Conservation (phyloP, 2,113 vertebrate species). For the Leiothrix lutea region DNA sequence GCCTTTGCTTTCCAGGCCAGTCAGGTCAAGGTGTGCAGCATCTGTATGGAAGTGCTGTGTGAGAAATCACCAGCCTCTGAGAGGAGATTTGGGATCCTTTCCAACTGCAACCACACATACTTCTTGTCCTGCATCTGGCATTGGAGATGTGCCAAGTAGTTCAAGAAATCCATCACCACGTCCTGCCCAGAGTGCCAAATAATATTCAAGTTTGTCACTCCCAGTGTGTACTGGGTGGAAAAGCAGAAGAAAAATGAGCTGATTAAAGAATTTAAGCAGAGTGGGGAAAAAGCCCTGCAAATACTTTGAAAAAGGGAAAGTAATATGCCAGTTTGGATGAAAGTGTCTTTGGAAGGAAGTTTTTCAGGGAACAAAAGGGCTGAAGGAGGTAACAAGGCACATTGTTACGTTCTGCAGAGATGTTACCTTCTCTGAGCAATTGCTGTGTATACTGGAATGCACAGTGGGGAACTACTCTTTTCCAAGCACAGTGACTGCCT, state of each 20-base stretch:
- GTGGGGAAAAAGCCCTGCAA: not conserved
- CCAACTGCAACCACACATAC: slow-evolving; percentile 89
- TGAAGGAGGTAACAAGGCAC: not conserved
- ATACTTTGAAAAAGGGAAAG: not conserved
- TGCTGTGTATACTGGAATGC: not conserved
- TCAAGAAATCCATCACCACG: slow-evolving; percentile 93
- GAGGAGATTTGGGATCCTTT: slow-evolving; percentile 88
- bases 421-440: not conserved
- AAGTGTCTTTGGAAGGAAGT: not conserved
- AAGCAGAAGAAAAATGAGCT: not conserved
- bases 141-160: slow-evolving; percentile 89
- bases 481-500: not conserved
- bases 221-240: not conserved
- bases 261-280: not conserved
- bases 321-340: not conserved
- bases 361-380: not conserved
- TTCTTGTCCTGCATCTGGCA: slow-evolving; percentile 91
- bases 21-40: slow-evolving; percentile 89
- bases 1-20: slow-evolving; percentile 89
- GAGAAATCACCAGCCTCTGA: slow-evolving; percentile 84
- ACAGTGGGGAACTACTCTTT: not conserved
- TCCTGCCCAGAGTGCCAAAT: slow-evolving; percentile 15
- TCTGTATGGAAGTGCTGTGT: slow-evolving; percentile 93
- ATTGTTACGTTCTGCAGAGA: not conserved
- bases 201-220: not conserved